Conservation (phyloP, 2,113 vertebrate species). For the Raja brachyura region DNA sequence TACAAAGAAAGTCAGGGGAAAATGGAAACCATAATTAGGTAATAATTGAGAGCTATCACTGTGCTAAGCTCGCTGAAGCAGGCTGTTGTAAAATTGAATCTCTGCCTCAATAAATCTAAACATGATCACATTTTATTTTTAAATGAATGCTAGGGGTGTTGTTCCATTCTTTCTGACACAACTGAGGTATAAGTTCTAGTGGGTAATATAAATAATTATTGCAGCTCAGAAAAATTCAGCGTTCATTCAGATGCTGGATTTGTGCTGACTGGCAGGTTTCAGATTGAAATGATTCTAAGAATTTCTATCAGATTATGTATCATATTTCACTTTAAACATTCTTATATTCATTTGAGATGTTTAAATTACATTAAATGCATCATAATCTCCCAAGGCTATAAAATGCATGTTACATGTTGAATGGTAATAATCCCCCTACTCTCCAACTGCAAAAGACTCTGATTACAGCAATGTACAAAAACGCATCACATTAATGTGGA, state of each 20-base stretch:
- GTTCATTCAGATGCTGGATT: neutral
- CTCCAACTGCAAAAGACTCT: neutral
- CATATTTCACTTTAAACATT: neutral
- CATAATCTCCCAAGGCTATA: neutral
- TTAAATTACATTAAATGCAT: neutral
- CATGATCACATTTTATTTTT: neutral
- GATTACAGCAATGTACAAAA: neutral
- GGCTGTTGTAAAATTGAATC: neutral
- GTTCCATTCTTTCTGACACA: neutral
- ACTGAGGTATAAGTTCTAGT: neutral
- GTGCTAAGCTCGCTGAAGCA: too few relatives aligned
- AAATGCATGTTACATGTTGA: neutral
- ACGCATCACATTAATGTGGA: neutral
- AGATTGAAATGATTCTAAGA: neutral
- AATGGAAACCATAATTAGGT: neutral
- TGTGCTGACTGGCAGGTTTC: neutral
- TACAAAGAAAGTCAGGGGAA: neutral
- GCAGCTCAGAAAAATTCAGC: constrained; percentile 1
- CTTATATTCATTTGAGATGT: neutral
- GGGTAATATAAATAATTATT: neutral
- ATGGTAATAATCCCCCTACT: neutral
- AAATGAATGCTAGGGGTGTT: neutral
- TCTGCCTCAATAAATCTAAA: neutral
- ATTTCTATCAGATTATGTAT: neutral
- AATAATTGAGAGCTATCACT: neutral